A percentile compares a stretch with the other conserved stretches of the same genome.
Conservation (phyloP, 2,113 vertebrate genomes). For the Zingel zingel region DNA sequence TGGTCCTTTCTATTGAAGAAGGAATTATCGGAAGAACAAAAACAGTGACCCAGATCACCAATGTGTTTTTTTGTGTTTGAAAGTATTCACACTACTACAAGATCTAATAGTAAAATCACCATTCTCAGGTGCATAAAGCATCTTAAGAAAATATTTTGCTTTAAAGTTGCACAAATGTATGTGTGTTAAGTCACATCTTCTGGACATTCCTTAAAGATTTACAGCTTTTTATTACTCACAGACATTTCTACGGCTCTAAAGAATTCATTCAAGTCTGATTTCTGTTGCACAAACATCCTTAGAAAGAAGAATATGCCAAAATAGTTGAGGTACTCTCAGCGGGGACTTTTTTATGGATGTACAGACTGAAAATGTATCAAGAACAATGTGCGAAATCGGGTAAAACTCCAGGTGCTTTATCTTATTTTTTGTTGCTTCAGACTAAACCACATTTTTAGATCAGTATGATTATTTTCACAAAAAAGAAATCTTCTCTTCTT, state of each 20-base stretch:
- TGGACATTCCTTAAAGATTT: neutral
- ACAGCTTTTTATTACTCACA: neutral
- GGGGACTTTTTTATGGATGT: neutral
- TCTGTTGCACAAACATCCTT: neutral
- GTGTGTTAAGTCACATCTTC: neutral
- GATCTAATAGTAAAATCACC: neutral
- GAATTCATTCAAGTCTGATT: neutral
- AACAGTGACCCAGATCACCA: slow-evolving; percentile 3
- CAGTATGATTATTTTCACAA: neutral
- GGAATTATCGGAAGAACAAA: neutral
- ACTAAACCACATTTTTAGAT: neutral
- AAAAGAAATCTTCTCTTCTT: neutral
- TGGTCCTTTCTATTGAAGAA: neutral
- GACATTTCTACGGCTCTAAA: neutral
- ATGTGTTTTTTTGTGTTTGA: neutral
- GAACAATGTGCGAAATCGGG: neutral
- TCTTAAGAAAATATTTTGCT: neutral
- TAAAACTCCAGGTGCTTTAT: neutral
- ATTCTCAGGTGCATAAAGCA: neutral
- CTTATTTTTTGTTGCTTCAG: neutral
- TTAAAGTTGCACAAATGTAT: neutral
- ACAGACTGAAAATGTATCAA: neutral
- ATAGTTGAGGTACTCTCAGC: neutral
- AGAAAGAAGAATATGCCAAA: neutral
- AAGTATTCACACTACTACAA: neutral